Conservation (phyloP, 2,888 invertebrate species). For the Agapetus fuscipes region DNA sequence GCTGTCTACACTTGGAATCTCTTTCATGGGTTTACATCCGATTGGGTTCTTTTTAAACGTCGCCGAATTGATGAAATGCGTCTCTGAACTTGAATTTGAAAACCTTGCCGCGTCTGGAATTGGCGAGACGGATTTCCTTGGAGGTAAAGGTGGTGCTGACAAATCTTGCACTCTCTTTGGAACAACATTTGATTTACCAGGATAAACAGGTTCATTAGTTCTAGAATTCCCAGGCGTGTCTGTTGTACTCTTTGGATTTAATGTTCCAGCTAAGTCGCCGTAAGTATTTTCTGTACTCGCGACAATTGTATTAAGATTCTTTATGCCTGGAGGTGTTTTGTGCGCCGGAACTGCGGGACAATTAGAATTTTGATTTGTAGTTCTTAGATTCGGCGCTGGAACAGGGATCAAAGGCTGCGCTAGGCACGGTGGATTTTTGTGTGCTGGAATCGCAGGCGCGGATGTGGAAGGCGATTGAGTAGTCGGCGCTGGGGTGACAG, state of each 20-base stretch:
- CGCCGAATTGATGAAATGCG: constrained; percentile 13
- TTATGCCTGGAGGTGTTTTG: constrained; percentile 14
- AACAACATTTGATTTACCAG: constrained; percentile 5
- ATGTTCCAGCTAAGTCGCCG: constrained; percentile 11
- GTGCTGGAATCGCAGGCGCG: constrained; percentile 16
- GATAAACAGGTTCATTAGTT: constrained; percentile 3
- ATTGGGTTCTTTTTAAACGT: constrained; percentile 2
- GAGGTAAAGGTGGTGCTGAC: constrained; percentile 46
- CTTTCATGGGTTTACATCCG: constrained; percentile 12
- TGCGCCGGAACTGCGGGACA: constrained; percentile 20
- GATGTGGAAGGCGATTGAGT: constrained; percentile 8
- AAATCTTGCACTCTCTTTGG: constrained; percentile 19
- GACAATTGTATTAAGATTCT: constrained; percentile 14
- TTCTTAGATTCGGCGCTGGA: not conserved
- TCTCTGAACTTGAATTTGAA: constrained; percentile 21
- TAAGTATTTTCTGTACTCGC: constrained; percentile 17
- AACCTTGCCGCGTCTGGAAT: constrained; percentile 26
- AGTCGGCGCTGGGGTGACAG: constrained; percentile 8
- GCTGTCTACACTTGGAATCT: constrained; percentile 6
- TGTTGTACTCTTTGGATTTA: not conserved
- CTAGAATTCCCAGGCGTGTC: constrained; percentile 5
- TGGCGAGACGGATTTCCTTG: constrained; percentile 46
- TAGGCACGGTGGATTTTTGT: constrained; percentile 6
- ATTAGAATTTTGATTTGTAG: not conserved
- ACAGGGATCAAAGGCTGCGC: not conserved